Evolutionary conservation across 2,797 vertebrate species (phyloP), one percentile per base, ranked within the genome.

Genomic region (Chanos chanos): DNA sequence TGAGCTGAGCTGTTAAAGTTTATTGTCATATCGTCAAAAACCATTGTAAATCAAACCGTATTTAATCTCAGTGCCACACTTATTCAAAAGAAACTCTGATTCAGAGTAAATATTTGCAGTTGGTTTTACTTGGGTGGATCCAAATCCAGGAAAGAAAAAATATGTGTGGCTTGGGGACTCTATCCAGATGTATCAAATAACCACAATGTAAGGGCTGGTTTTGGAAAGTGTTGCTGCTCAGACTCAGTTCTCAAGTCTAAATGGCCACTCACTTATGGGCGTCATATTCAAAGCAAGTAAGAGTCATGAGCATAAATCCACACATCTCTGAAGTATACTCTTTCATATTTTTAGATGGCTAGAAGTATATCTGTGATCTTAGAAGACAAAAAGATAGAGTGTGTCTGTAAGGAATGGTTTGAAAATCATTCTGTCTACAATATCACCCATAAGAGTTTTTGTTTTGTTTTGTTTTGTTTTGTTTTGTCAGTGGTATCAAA

Each of bases 201-300:
- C 78, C 70, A 63, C 49, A 12, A 59, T 21, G 64, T 62, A 52
- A 76, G 53, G 43, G 58, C 43, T 73, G 61, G 72, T 71, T 73
- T 60, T 75, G 72, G 68, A 77, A 80, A 73, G 75, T 66, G 67
- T 70, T 80, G 76, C 73, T 70, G 75, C 65, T 54, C 4, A 63
- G 66, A 79, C 72, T 66, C 53, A 66, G 74, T 72, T 59, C 72
- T 78, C 68, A 76, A 71, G 70, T 59, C 68, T 65, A 81, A 80
- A 78, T 73, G 50, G 31, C 39, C 16, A 31, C 40, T 63, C 22
- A 47, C 47, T 63, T 45, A 53, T 45, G 63, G 4, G n/a, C 10
- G n/a, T 54, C 25, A 37, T 31, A 63, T 41, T 54, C 37, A 63
- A 44, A 54, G 54, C n/a, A 31, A 39, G 24, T 47, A 30, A 13